These are phyloP conservation scores for Microcebus lehilahytsara DNA, from an alignment of 2,113 vertebrate species.

Conservation along the genomic window DNA sequence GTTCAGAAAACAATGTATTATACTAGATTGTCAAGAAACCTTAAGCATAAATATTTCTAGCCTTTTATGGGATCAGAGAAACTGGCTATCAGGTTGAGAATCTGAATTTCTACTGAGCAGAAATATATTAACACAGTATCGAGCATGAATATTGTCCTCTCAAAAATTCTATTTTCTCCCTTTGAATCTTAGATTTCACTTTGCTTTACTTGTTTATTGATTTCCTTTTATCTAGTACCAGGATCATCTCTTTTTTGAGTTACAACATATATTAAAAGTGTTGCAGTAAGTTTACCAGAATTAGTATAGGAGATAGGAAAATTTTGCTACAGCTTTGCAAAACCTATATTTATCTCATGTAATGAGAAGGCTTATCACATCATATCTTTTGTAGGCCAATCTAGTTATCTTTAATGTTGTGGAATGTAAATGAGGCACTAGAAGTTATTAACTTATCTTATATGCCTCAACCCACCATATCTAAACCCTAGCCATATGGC, in stretches of 20 bases:
- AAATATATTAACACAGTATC: constrained; percentile 28
- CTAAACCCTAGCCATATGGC: background rate
- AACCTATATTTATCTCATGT: background rate
- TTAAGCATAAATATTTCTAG: constrained; percentile 33
- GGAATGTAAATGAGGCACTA: background rate
- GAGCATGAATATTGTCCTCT: background rate
- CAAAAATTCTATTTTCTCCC: constrained; percentile 34
- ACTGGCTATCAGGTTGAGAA: background rate
- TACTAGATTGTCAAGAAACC: background rate
- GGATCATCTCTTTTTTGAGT: constrained; percentile 37
- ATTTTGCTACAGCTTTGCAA: background rate
- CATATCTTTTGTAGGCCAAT: background rate
- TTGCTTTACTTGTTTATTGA: constrained; percentile 39
- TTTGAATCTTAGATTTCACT: constrained; percentile 40
- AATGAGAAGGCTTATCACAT: background rate
- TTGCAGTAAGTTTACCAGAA: background rate
- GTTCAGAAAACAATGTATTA: background rate
- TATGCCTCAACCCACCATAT: accelerated
- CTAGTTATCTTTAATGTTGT: background rate
- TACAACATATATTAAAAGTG: background rate
- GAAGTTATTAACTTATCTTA: background rate
- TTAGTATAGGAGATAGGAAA: constrained; percentile 11
- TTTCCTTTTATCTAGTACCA: constrained; percentile 47
- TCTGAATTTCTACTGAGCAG: background rate
- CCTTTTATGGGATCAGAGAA: background rate